These are phyloP conservation scores for Acanthococcus lagerstroemiae DNA, from an alignment of 2,888 invertebrate species.

Conservation along the genomic window DNA sequence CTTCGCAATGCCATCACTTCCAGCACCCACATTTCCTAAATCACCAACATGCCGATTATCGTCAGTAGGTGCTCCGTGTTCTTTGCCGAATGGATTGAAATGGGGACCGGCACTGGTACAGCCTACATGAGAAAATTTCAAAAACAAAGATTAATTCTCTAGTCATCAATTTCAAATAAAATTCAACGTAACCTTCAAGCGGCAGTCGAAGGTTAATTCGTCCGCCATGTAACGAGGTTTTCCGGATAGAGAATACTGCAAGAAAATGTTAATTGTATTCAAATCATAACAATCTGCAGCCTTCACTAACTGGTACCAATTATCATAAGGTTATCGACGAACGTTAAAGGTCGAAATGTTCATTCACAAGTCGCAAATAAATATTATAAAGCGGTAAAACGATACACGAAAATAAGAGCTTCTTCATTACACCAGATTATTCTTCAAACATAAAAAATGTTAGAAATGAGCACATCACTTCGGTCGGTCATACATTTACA, in stretches of 20 bases:
- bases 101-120: conserved; percentile 92
- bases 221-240: neutral
- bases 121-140: conserved; percentile 40
- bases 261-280: neutral
- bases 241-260: neutral
- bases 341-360: too few species aligned
- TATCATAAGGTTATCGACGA: too few species aligned
- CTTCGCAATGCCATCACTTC: conserved; percentile 53
- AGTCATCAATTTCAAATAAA: too few species aligned
- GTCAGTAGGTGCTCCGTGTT: conserved; percentile 73
- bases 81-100: conserved; percentile 72
- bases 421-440: too few species aligned
- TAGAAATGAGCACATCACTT: too few species aligned
- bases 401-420: too few species aligned
- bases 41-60: conserved; percentile 76
- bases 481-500: too few species aligned
- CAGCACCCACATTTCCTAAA: conserved; percentile 70
- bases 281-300: too few species aligned
- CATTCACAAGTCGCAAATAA: too few species aligned
- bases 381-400: too few species aligned
- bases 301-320: too few species aligned
- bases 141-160: neutral
- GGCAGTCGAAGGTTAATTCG: neutral
- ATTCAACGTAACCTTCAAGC: neutral
- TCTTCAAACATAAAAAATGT: too few species aligned